Evolutionary conservation across 2,113 vertebrate genomes (phyloP).

Genomic region (Daphoenositta chrysoptera): DNA sequence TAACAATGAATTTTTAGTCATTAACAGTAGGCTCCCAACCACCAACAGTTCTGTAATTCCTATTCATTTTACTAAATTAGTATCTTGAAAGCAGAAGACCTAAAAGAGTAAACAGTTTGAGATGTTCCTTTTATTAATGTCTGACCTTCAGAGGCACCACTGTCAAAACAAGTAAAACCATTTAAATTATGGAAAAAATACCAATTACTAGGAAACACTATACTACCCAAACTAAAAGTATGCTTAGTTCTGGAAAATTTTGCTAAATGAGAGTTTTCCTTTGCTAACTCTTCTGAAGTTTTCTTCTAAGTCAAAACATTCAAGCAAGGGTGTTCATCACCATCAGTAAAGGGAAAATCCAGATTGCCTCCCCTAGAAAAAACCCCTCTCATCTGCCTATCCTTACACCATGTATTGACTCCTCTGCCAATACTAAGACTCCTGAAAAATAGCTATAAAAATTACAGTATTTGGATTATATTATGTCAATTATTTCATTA

Average conservation of each 20-base stretch:
- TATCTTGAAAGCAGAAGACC: not conserved
- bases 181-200: not conserved
- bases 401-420: rapidly evolving
- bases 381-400: not conserved
- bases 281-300: not conserved
- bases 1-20: not conserved
- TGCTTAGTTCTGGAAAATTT: not conserved
- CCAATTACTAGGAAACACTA: not conserved
- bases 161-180: not conserved
- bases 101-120: not conserved
- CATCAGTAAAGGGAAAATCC: not conserved
- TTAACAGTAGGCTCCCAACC: not conserved
- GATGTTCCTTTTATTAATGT: not conserved
- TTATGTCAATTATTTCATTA: not conserved
- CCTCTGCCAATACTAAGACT: not conserved
- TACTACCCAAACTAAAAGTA: not conserved
- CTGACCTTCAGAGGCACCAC: not conserved
- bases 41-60: not conserved
- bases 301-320: not conserved
- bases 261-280: not conserved
- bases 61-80: not conserved
- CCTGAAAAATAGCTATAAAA: not conserved
- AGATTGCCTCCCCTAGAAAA: not conserved
- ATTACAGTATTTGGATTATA: not conserved
- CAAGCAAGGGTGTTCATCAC: not conserved